A percentile compares a stretch with the other conserved stretches of the same genome.
These are phyloP conservation scores for Aricia agestis DNA, from an alignment of 1,140 invertebrate species.

Conservation along the genomic window DNA sequence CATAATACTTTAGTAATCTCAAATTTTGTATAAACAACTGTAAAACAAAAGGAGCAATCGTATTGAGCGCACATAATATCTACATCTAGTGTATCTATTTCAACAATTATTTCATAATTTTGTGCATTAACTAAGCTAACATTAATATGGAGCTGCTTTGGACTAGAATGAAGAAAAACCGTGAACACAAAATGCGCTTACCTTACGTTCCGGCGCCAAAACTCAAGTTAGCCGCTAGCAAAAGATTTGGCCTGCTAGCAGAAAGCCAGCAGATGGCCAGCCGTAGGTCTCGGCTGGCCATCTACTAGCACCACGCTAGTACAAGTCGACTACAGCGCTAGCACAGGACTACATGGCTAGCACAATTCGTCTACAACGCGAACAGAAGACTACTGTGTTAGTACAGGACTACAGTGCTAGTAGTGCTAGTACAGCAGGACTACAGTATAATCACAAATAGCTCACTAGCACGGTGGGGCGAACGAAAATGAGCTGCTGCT, in stretches of 20 bases:
- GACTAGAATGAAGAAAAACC: constrained; percentile 18
- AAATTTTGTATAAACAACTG: neutral
- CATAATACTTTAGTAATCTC: constrained; percentile 8
- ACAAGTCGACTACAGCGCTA: too few species aligned
- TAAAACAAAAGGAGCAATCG: constrained; percentile 2
- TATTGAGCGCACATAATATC: constrained; percentile 7
- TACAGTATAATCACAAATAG: too few species aligned
- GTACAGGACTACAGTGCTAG: too few species aligned
- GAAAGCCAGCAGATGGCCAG: too few species aligned
- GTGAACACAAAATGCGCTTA: constrained; percentile 19
- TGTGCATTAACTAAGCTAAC: constrained; percentile 8
- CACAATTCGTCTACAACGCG: too few species aligned
- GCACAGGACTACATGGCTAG: too few species aligned
- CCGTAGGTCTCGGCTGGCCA: too few species aligned
- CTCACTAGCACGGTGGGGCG: too few species aligned
- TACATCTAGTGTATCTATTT: neutral
- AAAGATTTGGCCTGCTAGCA: neutral
- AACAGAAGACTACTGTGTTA: too few species aligned
- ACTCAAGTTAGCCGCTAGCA: neutral
- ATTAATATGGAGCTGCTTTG: constrained; percentile 19
- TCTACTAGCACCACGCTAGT: too few species aligned
- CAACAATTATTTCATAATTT: constrained; percentile 15
- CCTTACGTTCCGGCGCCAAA: constrained; percentile 7
- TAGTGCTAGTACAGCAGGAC: too few species aligned
- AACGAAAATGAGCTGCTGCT: too few species aligned